Evolutionary conservation across 2,797 vertebrate species (phyloP).

Genomic region (Serranus cabrilla): DNA sequence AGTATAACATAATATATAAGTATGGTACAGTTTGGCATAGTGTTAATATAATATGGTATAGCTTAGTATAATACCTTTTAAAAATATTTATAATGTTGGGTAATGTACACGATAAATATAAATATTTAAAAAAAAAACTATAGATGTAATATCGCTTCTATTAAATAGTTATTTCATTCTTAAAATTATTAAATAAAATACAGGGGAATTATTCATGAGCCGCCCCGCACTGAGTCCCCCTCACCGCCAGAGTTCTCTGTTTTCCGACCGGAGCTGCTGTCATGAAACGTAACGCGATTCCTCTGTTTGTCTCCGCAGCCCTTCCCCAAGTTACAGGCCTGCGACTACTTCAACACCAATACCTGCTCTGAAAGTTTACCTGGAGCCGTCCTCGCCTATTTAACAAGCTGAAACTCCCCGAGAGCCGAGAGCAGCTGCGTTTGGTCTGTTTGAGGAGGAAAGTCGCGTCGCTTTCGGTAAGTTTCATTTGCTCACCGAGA

Average conservation of each 20-base stretch:
- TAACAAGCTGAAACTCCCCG: not conserved
- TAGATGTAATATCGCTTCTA: too few species aligned
- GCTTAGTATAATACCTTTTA: too few species aligned
- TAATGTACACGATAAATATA: too few species aligned
- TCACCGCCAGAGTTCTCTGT: slow-evolving; percentile 69
- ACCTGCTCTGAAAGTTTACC: slow-evolving; percentile 9
- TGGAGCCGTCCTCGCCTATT: not conserved
- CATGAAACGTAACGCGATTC: slow-evolving; percentile 70
- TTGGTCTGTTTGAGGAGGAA: slow-evolving; percentile 2
- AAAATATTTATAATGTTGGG: too few species aligned
- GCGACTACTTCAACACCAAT: not conserved
- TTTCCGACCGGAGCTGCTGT: slow-evolving; percentile 34
- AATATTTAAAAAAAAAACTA: too few species aligned
- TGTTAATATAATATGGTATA: too few species aligned
- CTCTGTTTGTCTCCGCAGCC: slow-evolving; percentile 64
- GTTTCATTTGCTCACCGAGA: slow-evolving; percentile 57
- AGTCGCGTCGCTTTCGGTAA: slow-evolving; percentile 65
- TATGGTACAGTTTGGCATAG: too few species aligned
- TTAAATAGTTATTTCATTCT: too few species aligned
- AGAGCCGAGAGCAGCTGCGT: not conserved
- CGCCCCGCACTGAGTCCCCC: slow-evolving; percentile 64
- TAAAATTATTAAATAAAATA: too few species aligned
- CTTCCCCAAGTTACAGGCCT: slow-evolving; percentile 65
- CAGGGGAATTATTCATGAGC: too few species aligned
- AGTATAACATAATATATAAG: too few species aligned